Conservation (phyloP, 2,888 invertebrate genomes). For the Phlogophora meticulosa region DNA sequence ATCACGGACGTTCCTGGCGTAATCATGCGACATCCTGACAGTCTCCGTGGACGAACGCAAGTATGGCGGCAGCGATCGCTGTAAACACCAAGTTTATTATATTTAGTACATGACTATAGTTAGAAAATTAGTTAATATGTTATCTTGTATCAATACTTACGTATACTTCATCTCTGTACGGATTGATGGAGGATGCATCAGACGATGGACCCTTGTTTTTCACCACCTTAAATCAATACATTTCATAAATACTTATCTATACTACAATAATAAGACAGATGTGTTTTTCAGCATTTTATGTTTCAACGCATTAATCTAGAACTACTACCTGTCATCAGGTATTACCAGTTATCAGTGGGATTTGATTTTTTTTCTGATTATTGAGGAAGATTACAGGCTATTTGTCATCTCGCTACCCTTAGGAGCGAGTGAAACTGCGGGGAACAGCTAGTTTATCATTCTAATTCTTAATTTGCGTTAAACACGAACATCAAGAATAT, state of each 20-base stretch:
- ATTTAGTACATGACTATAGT: not conserved
- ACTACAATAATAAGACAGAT: not conserved
- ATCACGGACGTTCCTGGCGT: slow-evolving; percentile 75
- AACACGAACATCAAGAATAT: no score
- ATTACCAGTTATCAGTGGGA: no score
- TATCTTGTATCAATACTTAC: slow-evolving; percentile 73
- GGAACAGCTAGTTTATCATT: no score
- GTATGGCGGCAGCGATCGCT: slow-evolving; percentile 85
- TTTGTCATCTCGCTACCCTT: no score
- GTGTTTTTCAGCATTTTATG: no score
- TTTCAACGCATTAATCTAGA: no score
- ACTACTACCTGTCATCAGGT: no score
- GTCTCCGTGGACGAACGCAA: slow-evolving; percentile 85
- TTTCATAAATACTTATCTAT: not conserved
- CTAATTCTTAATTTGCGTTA: no score
- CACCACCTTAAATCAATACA: slow-evolving; percentile 77
- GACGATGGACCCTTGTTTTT: slow-evolving; percentile 84
- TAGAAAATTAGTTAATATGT: not conserved
- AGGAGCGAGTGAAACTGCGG: no score
- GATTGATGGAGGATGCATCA: slow-evolving; percentile 77
- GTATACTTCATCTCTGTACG: slow-evolving; percentile 82
- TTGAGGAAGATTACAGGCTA: no score
- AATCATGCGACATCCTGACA: slow-evolving; percentile 82
- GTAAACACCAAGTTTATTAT: slow-evolving; percentile 53
- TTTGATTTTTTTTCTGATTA: no score